Conservation (phyloP, 2,797 vertebrate genomes). For the Simalia tracyae region DNA sequence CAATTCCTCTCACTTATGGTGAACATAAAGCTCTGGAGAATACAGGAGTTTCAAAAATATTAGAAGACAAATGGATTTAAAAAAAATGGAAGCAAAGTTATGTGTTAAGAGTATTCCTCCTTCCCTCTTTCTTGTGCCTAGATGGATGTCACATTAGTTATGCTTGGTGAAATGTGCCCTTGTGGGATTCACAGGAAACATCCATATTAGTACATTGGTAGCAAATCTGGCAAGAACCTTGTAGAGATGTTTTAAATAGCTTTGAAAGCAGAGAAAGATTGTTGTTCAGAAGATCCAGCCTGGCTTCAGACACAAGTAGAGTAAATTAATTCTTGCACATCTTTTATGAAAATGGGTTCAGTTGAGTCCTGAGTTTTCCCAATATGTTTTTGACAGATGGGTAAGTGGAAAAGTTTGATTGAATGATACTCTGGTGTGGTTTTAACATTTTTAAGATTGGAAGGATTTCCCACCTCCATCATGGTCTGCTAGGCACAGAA, state of each 20-base stretch:
- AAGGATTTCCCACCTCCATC: background rate
- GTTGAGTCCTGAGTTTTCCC: constrained; percentile 14
- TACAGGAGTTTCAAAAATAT: background rate
- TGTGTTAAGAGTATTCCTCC: background rate
- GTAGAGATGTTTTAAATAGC: background rate
- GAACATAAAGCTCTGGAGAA: background rate
- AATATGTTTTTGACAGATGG: constrained; percentile 28
- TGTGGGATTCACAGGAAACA: background rate
- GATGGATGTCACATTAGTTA: background rate
- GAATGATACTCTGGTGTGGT: constrained; percentile 8
- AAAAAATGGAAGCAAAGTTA: background rate
- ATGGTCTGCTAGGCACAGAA: background rate
- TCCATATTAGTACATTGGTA: background rate
- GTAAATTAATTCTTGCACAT: constrained; percentile 34
- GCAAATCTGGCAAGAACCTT: background rate
- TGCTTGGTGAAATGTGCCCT: background rate
- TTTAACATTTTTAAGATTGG: constrained; percentile 21
- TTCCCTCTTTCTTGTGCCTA: background rate
- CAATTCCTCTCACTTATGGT: background rate
- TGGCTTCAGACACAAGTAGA: constrained; percentile 6
- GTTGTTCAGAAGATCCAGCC: background rate
- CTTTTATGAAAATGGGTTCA: constrained; percentile 43
- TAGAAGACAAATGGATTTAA: background rate
- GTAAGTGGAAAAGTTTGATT: constrained; percentile 40
- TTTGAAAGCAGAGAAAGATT: constrained; percentile 4